Evolutionary conservation across 2,888 invertebrate genomes (phyloP).

Genomic region (Thysanoteuthis rhombus): DNA sequence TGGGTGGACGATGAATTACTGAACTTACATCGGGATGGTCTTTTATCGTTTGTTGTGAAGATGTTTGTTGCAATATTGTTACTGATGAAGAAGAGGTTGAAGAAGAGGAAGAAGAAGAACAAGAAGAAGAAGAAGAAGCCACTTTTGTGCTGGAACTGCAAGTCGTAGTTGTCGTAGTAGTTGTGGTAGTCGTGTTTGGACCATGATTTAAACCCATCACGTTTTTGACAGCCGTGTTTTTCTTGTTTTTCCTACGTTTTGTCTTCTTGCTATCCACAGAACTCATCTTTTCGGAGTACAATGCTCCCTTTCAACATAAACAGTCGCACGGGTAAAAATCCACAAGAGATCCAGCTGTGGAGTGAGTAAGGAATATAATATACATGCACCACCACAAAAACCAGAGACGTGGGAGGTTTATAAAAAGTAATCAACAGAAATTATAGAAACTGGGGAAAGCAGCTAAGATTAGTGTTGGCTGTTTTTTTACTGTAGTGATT

Average conservation of each 20-base stretch:
- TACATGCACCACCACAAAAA: slow-evolving; percentile 20
- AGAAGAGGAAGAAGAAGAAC: background rate
- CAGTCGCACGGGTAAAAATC: background rate
- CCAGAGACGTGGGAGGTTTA: background rate
- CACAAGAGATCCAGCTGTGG: slow-evolving; percentile 15
- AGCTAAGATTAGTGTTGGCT: background rate
- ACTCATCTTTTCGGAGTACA: slow-evolving; percentile 17
- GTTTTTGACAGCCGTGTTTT: slow-evolving; percentile 27
- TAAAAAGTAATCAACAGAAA: background rate
- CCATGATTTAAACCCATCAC: slow-evolving; percentile 26
- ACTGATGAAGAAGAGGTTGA: background rate
- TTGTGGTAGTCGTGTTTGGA: background rate
- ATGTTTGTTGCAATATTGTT: background rate
- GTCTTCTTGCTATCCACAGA: slow-evolving; percentile 25
- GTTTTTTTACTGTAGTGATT: background rate
- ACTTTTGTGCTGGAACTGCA: background rate
- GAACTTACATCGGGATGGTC: background rate
- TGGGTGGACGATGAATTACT: background rate
- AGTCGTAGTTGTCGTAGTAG: slow-evolving; percentile 19
- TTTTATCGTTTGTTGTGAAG: background rate
- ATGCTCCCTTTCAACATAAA: background rate
- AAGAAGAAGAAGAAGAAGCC: background rate
- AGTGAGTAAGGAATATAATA: background rate
- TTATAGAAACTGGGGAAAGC: background rate
- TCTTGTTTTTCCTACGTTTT: slow-evolving; percentile 29